Evolutionary conservation across 2,797 vertebrate species (phyloP), one percentile per base, ranked within the genome.

Genomic region (Phataginus tetradactyla): DNA sequence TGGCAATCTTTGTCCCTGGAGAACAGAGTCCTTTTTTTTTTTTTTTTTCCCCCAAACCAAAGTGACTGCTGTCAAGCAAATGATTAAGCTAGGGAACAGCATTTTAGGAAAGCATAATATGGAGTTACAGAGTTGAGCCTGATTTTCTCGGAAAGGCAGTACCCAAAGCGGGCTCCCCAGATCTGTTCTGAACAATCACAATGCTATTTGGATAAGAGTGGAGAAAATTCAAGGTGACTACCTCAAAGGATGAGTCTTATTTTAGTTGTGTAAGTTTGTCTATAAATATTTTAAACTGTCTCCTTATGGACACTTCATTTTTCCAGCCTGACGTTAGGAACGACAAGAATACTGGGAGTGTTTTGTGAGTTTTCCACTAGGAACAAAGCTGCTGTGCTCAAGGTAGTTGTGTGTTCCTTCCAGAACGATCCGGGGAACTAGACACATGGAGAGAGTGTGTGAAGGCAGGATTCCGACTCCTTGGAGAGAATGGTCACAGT

Each of bases 401-500:
- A 91, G 64, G 78, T 32, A 3, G 45, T 15, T 8, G 11, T 34
- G 1, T n/a, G 25, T 71, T 71, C 8, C 59, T 78, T 93, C 90
- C 77, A 61, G 71, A 90, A 53, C 3, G 8, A 78, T 7, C 72
- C 57, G 63, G 53, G 7, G 75, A 84, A 5, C 29, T 51, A 51
- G 94, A 93, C 17, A 5, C 45, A 8, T 7, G 23, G n/a, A 80
- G 49, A 49, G 86, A 86, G 68, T 25, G n/a, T 25, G 45, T 45
- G 68, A 90, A 79, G 87, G 85, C 72, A 75, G 85, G 68, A 45
- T 78, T 90, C 94, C 29, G 74, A 53, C 91, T 94, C 86, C 95
- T 94, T 74, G 45, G 86, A 93, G 83, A 92, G 80, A 92, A 93
- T 17, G 81, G 79, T 93, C 97, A 74, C 64, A 80, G 91, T 68